A percentile compares a stretch with the other conserved stretches of the same genome.
Conservation (phyloP, 2,797 vertebrate genomes). For the Amblyraja radiata region DNA sequence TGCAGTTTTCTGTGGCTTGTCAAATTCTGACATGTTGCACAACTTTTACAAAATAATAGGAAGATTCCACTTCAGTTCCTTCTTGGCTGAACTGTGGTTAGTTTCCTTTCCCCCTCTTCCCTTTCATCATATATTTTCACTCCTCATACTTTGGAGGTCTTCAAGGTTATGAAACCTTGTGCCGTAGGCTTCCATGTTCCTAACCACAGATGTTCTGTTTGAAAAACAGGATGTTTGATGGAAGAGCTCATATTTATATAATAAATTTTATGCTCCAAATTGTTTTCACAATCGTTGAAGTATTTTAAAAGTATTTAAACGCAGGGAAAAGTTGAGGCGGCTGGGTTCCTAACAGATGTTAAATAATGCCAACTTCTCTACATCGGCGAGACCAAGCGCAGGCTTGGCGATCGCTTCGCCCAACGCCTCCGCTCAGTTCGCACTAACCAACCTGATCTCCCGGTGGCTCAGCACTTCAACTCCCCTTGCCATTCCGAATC, state of each 20-base stretch:
- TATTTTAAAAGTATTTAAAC: neutral
- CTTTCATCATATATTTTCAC: neutral
- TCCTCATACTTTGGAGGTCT: neutral
- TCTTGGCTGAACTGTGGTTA: neutral
- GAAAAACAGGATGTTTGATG: too few relatives aligned
- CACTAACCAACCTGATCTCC: too few relatives aligned
- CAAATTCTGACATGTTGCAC: neutral
- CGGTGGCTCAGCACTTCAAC: too few relatives aligned
- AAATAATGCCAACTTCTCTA: neutral
- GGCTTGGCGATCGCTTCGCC: too few relatives aligned
- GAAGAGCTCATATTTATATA: neutral
- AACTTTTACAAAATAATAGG: neutral
- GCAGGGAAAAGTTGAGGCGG: neutral
- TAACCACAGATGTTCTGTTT: neutral
- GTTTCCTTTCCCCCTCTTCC: neutral
- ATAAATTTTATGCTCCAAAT: neutral
- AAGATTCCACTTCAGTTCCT: neutral
- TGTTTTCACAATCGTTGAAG: neutral
- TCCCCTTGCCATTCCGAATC: too few relatives aligned
- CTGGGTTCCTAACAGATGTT: neutral
- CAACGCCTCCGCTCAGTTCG: too few relatives aligned
- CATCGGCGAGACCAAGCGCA: too few relatives aligned
- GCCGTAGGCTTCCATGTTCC: neutral
- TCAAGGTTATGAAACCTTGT: neutral
- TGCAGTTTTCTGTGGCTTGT: conserved; percentile 8